phyloP scores from a whole-genome alignment of 2,113 vertebrate species.

The Petroica traversi region DNA sequence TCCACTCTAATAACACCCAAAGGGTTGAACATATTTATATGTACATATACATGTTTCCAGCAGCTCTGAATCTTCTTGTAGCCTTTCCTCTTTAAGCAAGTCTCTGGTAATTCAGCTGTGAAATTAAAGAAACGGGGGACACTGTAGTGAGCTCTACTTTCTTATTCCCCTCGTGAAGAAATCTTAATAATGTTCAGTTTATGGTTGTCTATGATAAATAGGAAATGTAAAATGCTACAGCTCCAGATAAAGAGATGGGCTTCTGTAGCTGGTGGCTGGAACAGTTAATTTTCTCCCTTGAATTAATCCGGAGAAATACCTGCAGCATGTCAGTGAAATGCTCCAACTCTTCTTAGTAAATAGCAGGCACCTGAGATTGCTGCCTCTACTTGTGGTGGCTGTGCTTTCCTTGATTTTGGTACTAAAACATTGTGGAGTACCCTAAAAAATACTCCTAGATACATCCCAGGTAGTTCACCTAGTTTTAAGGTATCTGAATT shows the following conservation, averaged over 20 bases:
- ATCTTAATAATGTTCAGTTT: slow-evolving; percentile 2
- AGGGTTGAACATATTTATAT: slow-evolving; percentile 18
- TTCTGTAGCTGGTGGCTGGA: not conserved
- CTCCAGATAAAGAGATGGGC: not conserved
- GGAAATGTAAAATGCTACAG: not conserved
- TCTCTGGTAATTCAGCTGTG: slow-evolving; percentile 35
- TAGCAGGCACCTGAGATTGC: not conserved
- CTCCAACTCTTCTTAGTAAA: not conserved
- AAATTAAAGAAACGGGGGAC: slow-evolving; percentile 28
- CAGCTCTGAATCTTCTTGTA: not conserved
- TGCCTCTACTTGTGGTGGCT: not conserved
- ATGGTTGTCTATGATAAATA: not conserved
- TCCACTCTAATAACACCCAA: slow-evolving; percentile 18
- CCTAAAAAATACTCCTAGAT: not conserved
- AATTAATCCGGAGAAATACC: not conserved
- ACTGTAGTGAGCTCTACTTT: not conserved
- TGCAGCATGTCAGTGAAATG: not conserved
- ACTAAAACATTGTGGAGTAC: not conserved
- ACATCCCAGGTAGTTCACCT: not conserved
- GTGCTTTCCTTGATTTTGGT: not conserved
- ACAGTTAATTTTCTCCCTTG: not conserved
- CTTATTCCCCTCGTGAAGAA: not conserved
- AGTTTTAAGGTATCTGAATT: not conserved
- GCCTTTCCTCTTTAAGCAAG: not conserved
- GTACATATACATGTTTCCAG: not conserved